Base-by-base conservation (phyloP, 2,888 invertebrate genomes). In the Eudemis profundana region DNA sequence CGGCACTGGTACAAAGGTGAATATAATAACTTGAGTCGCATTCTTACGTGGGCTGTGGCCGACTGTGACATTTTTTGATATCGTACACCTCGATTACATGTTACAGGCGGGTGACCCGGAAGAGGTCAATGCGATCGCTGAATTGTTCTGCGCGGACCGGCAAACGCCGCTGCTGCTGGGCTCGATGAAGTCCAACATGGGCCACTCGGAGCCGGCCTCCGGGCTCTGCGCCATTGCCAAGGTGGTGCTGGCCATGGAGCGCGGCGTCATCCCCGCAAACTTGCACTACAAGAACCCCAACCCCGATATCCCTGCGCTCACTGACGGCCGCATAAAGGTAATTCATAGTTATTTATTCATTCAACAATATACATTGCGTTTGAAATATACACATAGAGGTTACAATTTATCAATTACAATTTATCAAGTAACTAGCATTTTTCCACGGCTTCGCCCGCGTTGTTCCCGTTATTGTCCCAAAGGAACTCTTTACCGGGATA, bases 1-100 rank as follows among this genome's bases (percentile, higher is more conserved):
- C 88, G 99, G 99, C 61, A 99, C 99, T 14, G 99, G 99, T 65
- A 99, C 99, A 7, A 98, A 98, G 93, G 96, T 94, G n/a, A 57
- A 40, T 17, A 36, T 8, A 8, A 15, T 15, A 21, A 19, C n/a
- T 21, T 1, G 12, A 4, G 12, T 12, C 21, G n/a, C n/a, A n/a
- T n/a, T n/a, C n/a, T n/a, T n/a, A n/a, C n/a, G n/a, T n/a, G n/a
- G n/a, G n/a, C n/a, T n/a, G n/a, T n/a, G n/a, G n/a, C n/a, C n/a
- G n/a, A n/a, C n/a, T 23, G 23, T 23, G 3, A 3, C 44, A 61
- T 38, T 19, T 10, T 49, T 47, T 21, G 27, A 8, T 4, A 38
- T 14, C 14, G 21, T 7, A 8, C 4, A 7, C 2, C 14, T 47
- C n/a, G n/a, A 23, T 4, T 5, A 46, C 12, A 15, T 40, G 42